Evolutionary conservation across 2,888 invertebrate species (phyloP), one percentile per base, ranked within the genome.

Genomic region (Orthosia cruda): DNA sequence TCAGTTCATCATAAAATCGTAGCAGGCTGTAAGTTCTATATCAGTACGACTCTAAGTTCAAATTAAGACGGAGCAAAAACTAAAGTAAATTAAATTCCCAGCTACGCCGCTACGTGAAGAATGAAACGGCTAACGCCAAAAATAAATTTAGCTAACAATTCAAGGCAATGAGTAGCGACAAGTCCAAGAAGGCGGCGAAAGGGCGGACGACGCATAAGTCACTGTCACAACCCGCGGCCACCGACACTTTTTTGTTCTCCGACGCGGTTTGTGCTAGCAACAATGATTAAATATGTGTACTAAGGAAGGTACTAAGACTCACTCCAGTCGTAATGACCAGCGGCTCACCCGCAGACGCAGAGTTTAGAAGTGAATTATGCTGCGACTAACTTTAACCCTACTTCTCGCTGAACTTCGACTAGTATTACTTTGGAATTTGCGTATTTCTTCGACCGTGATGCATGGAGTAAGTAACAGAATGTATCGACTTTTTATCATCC

Each of bases 181-280:
- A 94, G 92, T 92, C 94, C 92, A 91, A 89, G 90, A 86, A 91
- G 91, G 93, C 91, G 92, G 90, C 86, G 88, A 92, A 92, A 93
- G 93, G 94, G 93, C 92, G 93, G 92, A 89, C 88, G 90, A 88
- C 92, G 93, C 94, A 95, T 96, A 96, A 94, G 92, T 96, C 96
- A 96, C 93, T 95, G 96, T 96, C 96, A 95, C 87, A 86, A 88
- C 89, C 94, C 92, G 90, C 86, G 90, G 89, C 92, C 89, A 89
- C 90, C 78, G 88, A 88, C 92, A 91, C 91, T 92, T 94, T 95
- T 95, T 95, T 93, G 91, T 91, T 91, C 91, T 89, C 93, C 92
- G 90, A 85, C 89, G 87, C 87, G 88, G 87, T 91, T 92, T 90
- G 90, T 89, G 90, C 89, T 88, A 87, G 89, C 91, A 90, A 91